phyloP scores from a whole-genome alignment of 2,888 invertebrate species.

The Chromoteleia sp. region DNA sequence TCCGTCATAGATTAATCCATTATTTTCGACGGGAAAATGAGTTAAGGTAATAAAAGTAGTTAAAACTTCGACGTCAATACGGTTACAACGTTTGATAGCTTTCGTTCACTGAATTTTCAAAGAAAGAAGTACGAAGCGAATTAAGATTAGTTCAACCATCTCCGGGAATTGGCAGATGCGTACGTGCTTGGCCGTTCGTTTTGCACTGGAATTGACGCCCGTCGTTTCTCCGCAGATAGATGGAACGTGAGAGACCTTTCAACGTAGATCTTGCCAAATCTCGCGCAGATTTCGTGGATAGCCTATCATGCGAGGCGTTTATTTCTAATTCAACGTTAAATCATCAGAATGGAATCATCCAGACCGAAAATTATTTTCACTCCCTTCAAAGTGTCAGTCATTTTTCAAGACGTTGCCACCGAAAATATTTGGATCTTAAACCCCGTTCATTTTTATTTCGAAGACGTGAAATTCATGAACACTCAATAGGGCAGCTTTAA shows the following conservation, averaged over 20 bases:
- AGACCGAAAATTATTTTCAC: constrained; percentile 18
- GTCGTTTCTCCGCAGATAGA: constrained; percentile 77
- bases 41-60: constrained; percentile 57
- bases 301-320: constrained; percentile 74
- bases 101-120: constrained; percentile 58
- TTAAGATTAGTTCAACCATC: constrained; percentile 73
- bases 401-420: constrained; percentile 1
- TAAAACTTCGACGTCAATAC: constrained; percentile 57
- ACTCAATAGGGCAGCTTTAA: too few relatives aligned
- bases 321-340: constrained; percentile 72
- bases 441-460: too few relatives aligned
- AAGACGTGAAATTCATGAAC: too few relatives aligned
- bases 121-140: constrained; percentile 74
- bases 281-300: constrained; percentile 78
- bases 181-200: constrained; percentile 75
- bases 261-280: constrained; percentile 77
- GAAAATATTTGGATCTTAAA: background rate
- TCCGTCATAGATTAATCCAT: constrained; percentile 20
- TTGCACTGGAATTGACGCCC: constrained; percentile 74
- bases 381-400: background rate
- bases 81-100: constrained; percentile 55
- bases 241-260: constrained; percentile 79
- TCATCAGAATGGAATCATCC: constrained; percentile 30
- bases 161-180: constrained; percentile 76
- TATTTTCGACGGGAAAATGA: constrained; percentile 39